phyloP scores from a whole-genome alignment of 1,140 invertebrate genomes.

The Meloidogyne hapla region DNA sequence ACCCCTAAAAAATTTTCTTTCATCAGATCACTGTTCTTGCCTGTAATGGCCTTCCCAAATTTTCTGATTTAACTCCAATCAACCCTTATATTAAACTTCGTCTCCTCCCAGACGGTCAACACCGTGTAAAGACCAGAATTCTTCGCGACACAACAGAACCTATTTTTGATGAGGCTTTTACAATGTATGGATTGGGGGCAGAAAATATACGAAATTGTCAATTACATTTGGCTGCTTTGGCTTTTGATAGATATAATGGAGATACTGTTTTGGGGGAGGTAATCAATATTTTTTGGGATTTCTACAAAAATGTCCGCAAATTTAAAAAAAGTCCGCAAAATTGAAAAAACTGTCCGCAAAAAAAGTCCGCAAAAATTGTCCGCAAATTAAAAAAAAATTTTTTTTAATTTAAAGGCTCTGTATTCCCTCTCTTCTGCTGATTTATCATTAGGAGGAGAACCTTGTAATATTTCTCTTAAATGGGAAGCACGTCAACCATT shows the following conservation, averaged over 20 bases:
- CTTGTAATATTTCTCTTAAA: slow-evolving; percentile 57
- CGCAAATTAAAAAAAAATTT: neutral
- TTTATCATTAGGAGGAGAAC: slow-evolving; percentile 73
- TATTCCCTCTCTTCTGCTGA: slow-evolving; percentile 67
- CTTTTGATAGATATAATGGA: slow-evolving; percentile 92
- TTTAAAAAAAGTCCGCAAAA: no score
- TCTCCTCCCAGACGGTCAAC: slow-evolving; percentile 86
- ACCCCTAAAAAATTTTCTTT: no score
- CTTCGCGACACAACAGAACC: slow-evolving; percentile 86
- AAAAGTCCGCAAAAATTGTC: neutral
- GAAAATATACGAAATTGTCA: slow-evolving; percentile 80
- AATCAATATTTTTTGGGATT: neutral
- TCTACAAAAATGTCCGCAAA: no score
- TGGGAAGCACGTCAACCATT: slow-evolving; percentile 55
- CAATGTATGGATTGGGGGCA: slow-evolving; percentile 84
- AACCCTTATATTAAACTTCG: slow-evolving; percentile 94
- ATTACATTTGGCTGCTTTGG: slow-evolving; percentile 84
- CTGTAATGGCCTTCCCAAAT: slow-evolving; percentile 55
- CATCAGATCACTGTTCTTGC: slow-evolving; percentile 58
- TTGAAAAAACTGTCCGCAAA: no score
- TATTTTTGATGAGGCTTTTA: slow-evolving; percentile 92
- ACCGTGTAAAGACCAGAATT: slow-evolving; percentile 86
- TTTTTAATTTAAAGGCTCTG: neutral
- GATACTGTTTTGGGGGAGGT: slow-evolving; percentile 94
- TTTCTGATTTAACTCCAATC: slow-evolving; percentile 41